These are phyloP conservation scores for Megalurothrips usitatus DNA, from an alignment of 2,888 invertebrate genomes.

Conservation along the genomic window DNA sequence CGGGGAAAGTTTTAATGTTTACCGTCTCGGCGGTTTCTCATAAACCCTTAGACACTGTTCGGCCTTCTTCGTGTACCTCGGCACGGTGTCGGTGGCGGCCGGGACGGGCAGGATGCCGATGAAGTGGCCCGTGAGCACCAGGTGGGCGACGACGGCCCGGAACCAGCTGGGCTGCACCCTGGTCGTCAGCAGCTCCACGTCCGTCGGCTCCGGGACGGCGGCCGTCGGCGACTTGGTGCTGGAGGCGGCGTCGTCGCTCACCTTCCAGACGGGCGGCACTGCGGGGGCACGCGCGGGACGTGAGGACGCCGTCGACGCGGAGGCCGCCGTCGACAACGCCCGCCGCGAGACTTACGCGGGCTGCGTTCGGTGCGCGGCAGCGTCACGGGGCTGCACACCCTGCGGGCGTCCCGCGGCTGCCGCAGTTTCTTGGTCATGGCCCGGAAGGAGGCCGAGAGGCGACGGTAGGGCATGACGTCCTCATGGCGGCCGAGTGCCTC, in stretches of 20 bases:
- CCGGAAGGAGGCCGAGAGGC: background rate
- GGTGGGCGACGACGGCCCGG: conserved; percentile 5
- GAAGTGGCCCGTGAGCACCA: background rate
- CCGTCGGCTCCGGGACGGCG: background rate
- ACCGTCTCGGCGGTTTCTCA: too few species aligned
- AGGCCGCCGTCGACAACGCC: too few species aligned
- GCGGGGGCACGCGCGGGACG: too few species aligned
- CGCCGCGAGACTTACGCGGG: too few species aligned
- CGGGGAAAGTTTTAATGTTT: too few species aligned
- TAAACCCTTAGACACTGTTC: too few species aligned
- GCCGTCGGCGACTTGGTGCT: background rate
- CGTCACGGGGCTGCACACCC: background rate
- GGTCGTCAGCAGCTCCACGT: background rate
- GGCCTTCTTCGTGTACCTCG: background rate
- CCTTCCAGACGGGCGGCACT: background rate
- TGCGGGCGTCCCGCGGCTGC: background rate
- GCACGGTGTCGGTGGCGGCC: background rate
- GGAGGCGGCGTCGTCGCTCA: background rate
- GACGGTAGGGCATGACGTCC: background rate
- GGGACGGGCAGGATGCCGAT: conserved; percentile 12
- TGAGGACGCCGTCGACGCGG: too few species aligned
- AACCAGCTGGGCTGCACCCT: conserved; percentile 27
- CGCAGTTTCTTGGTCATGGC: background rate
- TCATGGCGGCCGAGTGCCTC: background rate
- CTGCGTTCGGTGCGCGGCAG: too few species aligned